phyloP scores from a whole-genome alignment of 2,888 invertebrate species.

The Eupithecia pulchellata region DNA sequence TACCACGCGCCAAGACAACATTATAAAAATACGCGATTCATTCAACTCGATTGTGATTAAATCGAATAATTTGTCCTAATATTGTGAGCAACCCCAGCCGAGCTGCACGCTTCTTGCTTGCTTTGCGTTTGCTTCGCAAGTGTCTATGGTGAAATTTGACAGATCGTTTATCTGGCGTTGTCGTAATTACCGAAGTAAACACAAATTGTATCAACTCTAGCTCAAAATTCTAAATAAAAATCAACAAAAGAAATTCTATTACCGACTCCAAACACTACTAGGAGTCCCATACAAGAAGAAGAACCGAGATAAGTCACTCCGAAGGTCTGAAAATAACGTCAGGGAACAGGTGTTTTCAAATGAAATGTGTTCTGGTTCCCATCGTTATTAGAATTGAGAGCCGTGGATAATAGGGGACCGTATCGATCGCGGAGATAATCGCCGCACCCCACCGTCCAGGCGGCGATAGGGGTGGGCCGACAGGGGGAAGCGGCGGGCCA shows the following conservation, averaged over 20 bases:
- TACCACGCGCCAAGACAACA: conserved; percentile 24
- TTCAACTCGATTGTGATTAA: conserved; percentile 38
- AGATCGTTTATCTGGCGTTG: conserved; percentile 80
- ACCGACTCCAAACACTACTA: conserved; percentile 28
- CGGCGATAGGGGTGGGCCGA: conserved; percentile 31
- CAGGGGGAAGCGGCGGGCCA: conserved; percentile 37
- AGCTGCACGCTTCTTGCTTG: conserved; percentile 57
- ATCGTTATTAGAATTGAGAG: conserved; percentile 79
- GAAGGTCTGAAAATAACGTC: conserved; percentile 87
- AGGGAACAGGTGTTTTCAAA: conserved; percentile 92
- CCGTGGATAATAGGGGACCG: conserved; percentile 81
- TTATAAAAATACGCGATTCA: neutral
- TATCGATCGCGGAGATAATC: conserved; percentile 72
- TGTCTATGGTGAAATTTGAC: conserved; percentile 82
- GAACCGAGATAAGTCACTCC: conserved; percentile 77
- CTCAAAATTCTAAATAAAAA: conserved; percentile 35
- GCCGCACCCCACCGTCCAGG: conserved; percentile 41
- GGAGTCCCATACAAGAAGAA: conserved; percentile 19
- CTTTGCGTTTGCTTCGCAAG: conserved; percentile 45
- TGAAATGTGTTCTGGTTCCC: conserved; percentile 86
- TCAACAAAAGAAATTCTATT: conserved; percentile 26
- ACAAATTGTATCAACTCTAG: conserved; percentile 56
- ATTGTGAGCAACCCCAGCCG: conserved; percentile 60
- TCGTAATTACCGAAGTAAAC: conserved; percentile 75
- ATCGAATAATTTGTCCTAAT: conserved; percentile 50